These are phyloP conservation scores for Tyto alba DNA, from an alignment of 2,113 vertebrate species.

Conservation along the genomic window DNA sequence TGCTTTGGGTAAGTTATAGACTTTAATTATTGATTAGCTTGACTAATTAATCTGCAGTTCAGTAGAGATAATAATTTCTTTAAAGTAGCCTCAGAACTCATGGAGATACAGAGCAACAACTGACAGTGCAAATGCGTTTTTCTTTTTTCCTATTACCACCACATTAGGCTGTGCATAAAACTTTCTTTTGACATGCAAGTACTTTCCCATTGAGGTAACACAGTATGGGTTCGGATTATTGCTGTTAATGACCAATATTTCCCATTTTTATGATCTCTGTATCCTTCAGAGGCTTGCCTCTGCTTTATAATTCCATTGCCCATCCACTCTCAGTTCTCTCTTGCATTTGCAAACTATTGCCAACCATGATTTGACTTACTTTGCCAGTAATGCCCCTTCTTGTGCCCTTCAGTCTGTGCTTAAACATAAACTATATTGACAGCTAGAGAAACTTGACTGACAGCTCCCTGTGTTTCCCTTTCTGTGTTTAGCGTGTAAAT, in stretches of 20 bases:
- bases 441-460: not conserved
- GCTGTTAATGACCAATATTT: not conserved
- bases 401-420: not conserved
- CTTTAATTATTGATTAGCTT: conserved; percentile 14
- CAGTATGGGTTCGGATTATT: not conserved
- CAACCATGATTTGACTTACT: not conserved
- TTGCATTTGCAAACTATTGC: not conserved
- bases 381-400: not conserved
- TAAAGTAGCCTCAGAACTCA: not conserved
- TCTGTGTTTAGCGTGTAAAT: not conserved
- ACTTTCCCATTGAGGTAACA: not conserved
- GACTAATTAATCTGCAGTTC: not conserved
- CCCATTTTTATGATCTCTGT: not conserved
- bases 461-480: not conserved
- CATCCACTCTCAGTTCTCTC: not conserved
- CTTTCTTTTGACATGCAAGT: not conserved
- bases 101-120: not conserved
- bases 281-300: not conserved
- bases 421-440: not conserved
- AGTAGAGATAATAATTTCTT: not conserved
- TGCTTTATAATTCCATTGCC: not conserved
- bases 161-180: not conserved
- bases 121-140: not conserved
- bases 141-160: not conserved
- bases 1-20: not conserved